A percentile compares a stretch with the other conserved stretches of the same genome.
Conservation (phyloP, 2,888 invertebrate species). For the Poecilobothrus nobilitatus region DNA sequence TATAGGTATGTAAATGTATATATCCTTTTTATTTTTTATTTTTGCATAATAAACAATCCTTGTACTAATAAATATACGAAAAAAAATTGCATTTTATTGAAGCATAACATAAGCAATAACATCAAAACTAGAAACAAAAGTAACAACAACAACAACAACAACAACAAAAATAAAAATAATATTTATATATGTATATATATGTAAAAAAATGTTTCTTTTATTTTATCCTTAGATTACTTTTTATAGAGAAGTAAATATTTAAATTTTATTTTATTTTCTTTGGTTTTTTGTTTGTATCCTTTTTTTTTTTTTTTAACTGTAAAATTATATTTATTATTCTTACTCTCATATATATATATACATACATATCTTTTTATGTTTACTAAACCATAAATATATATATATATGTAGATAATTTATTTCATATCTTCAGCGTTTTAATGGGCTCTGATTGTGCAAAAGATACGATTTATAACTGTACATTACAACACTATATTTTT, state of each 20-base stretch:
- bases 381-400: no score
- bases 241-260: not conserved
- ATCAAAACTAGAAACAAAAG: no score
- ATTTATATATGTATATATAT: no score
- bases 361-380: no score
- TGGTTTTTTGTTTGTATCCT: not conserved
- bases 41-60: not conserved
- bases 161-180: no score
- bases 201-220: not conserved
- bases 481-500: no score
- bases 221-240: not conserved
- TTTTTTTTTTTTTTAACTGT: not conserved
- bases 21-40: no score
- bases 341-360: no score
- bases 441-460: slow-evolving; percentile 1
- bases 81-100: slow-evolving; percentile 1
- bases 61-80: not conserved
- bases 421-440: not conserved
- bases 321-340: no score
- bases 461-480: not conserved
- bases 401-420: not conserved
- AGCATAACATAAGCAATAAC: not conserved
- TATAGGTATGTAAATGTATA: no score
- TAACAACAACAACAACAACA: no score
- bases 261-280: not conserved